Conservation (phyloP, 2,888 invertebrate species). For the Mythimna vitellina region DNA sequence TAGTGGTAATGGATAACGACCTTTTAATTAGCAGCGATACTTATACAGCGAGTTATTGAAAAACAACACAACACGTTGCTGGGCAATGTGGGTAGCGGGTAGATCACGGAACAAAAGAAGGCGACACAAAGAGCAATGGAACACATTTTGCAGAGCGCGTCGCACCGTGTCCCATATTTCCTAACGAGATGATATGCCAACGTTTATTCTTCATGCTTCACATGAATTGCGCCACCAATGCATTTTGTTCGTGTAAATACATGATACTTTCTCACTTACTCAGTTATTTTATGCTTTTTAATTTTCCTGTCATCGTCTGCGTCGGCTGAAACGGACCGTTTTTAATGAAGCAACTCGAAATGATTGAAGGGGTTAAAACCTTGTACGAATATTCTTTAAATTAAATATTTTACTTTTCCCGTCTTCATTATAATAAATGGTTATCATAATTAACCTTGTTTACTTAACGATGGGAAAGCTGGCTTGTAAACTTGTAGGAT, state of each 20-base stretch:
- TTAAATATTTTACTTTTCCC: conserved; percentile 54
- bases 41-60: conserved; percentile 66
- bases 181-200: conserved; percentile 87
- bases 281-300: conserved; percentile 57
- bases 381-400: conserved; percentile 54
- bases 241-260: conserved; percentile 65
- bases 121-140: conserved; percentile 88
- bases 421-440: conserved; percentile 46
- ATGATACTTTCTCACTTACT: conserved; percentile 44
- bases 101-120: conserved; percentile 86
- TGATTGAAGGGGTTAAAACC: conserved; percentile 57
- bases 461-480: conserved; percentile 38
- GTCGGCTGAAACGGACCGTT: conserved; percentile 50
- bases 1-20: conserved; percentile 44
- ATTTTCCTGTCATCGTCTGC: conserved; percentile 58
- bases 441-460: conserved; percentile 56
- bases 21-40: conserved; percentile 66
- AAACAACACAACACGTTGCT: conserved; percentile 67
- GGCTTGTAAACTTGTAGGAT: conserved; percentile 34
- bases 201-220: conserved; percentile 80
- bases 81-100: conserved; percentile 70
- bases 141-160: conserved; percentile 85
- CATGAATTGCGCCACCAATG: conserved; percentile 73
- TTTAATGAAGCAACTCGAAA: conserved; percentile 61
- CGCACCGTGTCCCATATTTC: conserved; percentile 87